Conservation (phyloP, 30 jellyfish, hydroid and myxozoan species). For the Aurelia aurita complex sp. Pacific region DNA sequence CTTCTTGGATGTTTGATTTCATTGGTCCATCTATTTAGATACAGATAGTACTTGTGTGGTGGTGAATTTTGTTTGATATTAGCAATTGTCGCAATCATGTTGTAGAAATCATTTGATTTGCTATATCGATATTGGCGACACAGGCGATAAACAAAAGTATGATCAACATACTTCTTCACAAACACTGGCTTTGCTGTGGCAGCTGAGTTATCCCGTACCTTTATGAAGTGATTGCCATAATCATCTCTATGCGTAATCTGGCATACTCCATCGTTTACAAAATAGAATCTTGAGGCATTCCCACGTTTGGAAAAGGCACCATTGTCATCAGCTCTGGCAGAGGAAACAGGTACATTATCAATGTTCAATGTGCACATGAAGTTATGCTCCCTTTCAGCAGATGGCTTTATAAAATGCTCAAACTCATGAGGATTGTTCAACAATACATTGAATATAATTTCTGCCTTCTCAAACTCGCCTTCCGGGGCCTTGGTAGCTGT, state of each 20-base stretch:
- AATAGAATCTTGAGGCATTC: conserved; percentile 28
- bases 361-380: conserved; percentile 47
- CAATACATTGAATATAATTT: conserved; percentile 26
- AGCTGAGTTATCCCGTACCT: conserved; percentile 50
- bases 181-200: conserved; percentile 47
- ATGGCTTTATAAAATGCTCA: conserved; percentile 37
- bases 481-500: background rate
- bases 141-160: conserved; percentile 12
- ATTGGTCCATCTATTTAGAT: conserved; percentile 48
- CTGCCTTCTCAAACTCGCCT: conserved; percentile 44
- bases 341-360: conserved; percentile 19
- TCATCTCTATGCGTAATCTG: conserved; percentile 21
- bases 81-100: conserved; percentile 28
- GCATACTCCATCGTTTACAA: conserved; percentile 23
- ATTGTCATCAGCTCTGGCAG: conserved; percentile 65
- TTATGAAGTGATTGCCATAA: conserved; percentile 23
- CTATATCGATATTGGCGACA: conserved; percentile 49
- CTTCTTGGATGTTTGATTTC: conserved; percentile 4
- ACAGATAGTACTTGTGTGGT: conserved; percentile 46
- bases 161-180: conserved; percentile 16
- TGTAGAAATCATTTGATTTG: conserved; percentile 47
- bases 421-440: conserved; percentile 50
- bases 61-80: conserved; percentile 21
- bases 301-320: conserved; percentile 57
- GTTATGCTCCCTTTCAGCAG: conserved; percentile 45